Percentiles rank a stretch among this genome's conserved stretches.
These are phyloP conservation scores for Blera fallax DNA, from an alignment of 2,888 invertebrate species.

Conservation along the genomic window DNA sequence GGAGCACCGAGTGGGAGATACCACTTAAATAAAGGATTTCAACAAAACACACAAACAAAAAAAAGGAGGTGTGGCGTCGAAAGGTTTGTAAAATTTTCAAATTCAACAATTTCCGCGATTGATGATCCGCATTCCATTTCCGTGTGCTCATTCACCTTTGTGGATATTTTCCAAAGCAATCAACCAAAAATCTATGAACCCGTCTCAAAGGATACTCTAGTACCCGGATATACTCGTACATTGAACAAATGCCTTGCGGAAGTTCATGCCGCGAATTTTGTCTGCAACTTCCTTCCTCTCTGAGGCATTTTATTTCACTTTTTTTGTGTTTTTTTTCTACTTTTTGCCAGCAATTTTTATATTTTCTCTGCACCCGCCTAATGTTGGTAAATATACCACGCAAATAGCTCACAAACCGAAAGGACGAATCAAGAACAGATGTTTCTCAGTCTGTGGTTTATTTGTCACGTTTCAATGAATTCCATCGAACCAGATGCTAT, in stretches of 20 bases:
- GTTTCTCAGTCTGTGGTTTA: conserved; percentile 69
- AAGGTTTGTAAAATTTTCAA: conserved; percentile 28
- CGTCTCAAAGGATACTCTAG: conserved; percentile 39
- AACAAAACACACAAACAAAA: not conserved
- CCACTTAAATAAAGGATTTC: conserved; percentile 42
- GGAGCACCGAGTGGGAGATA: not conserved
- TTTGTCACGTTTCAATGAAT: conserved; percentile 72
- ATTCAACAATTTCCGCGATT: conserved; percentile 53
- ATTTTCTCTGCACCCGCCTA: conserved; percentile 33
- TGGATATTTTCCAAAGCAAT: conserved; percentile 49
- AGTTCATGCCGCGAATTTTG: conserved; percentile 51
- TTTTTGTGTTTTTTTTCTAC: no score
- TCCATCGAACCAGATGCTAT: conserved; percentile 69
- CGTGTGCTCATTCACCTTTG: conserved; percentile 51
- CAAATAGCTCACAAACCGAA: conserved; percentile 41
- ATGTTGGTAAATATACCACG: conserved; percentile 55
- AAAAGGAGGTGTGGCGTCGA: not conserved
- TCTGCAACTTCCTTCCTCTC: conserved; percentile 31
- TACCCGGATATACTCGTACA: not conserved
- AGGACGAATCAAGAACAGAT: conserved; percentile 70
- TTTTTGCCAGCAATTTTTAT: conserved; percentile 8
- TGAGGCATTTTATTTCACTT: conserved; percentile 16
- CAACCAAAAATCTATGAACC: conserved; percentile 36
- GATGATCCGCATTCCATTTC: conserved; percentile 57
- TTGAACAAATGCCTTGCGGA: conserved; percentile 11